Percentiles rank a stretch among this genome's conserved stretches.
These are phyloP conservation scores for Pagetopsis macropterus DNA, from an alignment of 2,797 vertebrate species.

Conservation along the genomic window DNA sequence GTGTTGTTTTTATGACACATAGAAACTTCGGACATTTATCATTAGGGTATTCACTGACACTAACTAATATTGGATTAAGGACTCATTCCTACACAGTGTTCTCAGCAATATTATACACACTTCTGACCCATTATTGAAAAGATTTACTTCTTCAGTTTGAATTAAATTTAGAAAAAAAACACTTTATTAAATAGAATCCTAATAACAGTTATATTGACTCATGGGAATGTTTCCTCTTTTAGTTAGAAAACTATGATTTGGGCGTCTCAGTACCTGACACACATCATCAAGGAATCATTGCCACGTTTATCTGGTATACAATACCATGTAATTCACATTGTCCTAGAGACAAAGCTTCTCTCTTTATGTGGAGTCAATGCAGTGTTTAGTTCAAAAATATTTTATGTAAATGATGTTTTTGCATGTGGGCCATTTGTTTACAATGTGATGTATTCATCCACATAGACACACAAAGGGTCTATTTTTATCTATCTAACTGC, in stretches of 20 bases:
- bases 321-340: slow-evolving; percentile 31
- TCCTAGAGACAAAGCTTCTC: slow-evolving; percentile 21
- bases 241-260: slow-evolving; percentile 5
- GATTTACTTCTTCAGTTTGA: too few relatives aligned
- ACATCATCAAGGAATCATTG: not conserved
- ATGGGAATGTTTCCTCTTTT: not conserved
- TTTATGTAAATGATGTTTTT: slow-evolving; percentile 72
- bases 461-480: slow-evolving; percentile 5
- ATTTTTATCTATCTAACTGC: slow-evolving; percentile 33
- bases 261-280: not conserved
- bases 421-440: slow-evolving; percentile 65
- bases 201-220: too few relatives aligned
- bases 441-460: slow-evolving; percentile 34
- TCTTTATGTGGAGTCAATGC: slow-evolving; percentile 25
- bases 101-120: too few relatives aligned
- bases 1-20: too few relatives aligned
- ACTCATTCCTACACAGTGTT: too few relatives aligned
- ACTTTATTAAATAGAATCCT: too few relatives aligned
- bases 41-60: too few relatives aligned
- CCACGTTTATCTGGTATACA: not conserved
- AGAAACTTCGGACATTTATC: too few relatives aligned
- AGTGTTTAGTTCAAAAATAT: slow-evolving; percentile 68
- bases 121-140: too few relatives aligned
- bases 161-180: too few relatives aligned
- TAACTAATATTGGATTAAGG: too few relatives aligned